Conservation (phyloP, 30 jellyfish, hydroid and myxozoan species). For the Sanderia malayensis region DNA sequence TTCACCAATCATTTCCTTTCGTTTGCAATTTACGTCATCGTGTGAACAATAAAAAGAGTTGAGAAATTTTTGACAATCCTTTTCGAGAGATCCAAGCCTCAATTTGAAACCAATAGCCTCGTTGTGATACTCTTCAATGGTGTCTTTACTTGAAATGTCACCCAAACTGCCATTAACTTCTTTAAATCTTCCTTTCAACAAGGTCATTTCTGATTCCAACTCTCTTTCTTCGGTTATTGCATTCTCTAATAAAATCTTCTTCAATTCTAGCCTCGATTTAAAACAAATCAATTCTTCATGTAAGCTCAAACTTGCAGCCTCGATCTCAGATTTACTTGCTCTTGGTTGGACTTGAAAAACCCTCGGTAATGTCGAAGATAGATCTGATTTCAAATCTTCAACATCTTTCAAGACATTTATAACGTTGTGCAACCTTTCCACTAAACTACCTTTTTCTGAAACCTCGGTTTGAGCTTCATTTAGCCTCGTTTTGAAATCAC, state of each 20-base stretch:
- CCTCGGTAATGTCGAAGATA: constrained; percentile 27
- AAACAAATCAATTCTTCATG: constrained; percentile 24
- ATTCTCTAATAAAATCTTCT: not conserved
- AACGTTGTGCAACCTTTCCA: not conserved
- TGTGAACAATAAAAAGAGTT: not conserved
- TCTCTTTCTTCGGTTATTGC: not conserved
- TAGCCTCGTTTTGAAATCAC: not conserved
- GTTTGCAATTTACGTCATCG: not conserved
- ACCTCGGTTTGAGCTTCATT: not conserved
- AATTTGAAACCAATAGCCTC: not conserved
- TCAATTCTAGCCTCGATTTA: constrained; percentile 27
- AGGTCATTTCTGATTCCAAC: not conserved
- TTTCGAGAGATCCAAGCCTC: not conserved
- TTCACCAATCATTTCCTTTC: not conserved
- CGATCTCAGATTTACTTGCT: not conserved
- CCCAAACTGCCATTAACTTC: not conserved
- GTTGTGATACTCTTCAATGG: not conserved
- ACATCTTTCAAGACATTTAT: not conserved
- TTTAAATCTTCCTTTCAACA: not conserved
- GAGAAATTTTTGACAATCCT: not conserved
- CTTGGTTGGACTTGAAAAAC: not conserved
- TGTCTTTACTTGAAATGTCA: not conserved
- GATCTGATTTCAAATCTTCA: constrained; percentile 15
- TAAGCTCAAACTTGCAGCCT: constrained; percentile 1
- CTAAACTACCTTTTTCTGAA: not conserved